Percentiles rank a stretch among this genome's conserved stretches.
These are phyloP conservation scores for Penaeus indicus DNA, from an alignment of 1,140 invertebrate genomes.

Conservation along the genomic window DNA sequence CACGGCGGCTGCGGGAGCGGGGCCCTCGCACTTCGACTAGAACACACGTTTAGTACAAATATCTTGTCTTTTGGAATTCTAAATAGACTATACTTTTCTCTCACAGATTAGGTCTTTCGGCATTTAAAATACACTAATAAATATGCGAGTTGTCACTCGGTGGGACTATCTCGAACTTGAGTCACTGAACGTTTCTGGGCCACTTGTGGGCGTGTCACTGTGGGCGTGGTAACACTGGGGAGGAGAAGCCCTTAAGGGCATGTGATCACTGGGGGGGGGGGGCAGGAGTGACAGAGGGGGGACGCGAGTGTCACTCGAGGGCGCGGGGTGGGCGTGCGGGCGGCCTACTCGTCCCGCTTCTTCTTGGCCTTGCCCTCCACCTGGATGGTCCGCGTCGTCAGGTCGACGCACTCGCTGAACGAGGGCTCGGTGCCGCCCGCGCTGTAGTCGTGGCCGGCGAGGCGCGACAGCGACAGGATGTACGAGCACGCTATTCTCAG, in stretches of 20 bases:
- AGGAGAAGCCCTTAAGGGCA: not conserved
- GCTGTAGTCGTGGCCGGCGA: slow-evolving; percentile 78
- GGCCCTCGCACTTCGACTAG: slow-evolving; percentile 44
- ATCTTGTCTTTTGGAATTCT: slow-evolving; percentile 52
- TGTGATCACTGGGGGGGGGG: too few relatives aligned
- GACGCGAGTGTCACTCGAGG: not conserved
- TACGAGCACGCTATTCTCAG: slow-evolving; percentile 91
- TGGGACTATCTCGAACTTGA: slow-evolving; percentile 26
- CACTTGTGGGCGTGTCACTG: not conserved
- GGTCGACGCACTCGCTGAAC: slow-evolving; percentile 83
- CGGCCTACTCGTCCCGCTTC: slow-evolving; percentile 82
- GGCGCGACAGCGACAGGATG: slow-evolving; percentile 84
- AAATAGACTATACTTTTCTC: slow-evolving; percentile 47
- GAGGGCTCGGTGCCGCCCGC: slow-evolving; percentile 72
- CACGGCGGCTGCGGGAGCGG: not conserved
- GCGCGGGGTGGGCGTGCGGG: not conserved
- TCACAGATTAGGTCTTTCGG: slow-evolving; percentile 4
- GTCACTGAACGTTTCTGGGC: slow-evolving; percentile 3
- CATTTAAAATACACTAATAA: slow-evolving; percentile 47
- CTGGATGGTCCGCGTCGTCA: slow-evolving; percentile 81
- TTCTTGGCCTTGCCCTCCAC: slow-evolving; percentile 90
- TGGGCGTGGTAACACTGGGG: not conserved
- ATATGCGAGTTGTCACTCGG: slow-evolving; percentile 49
- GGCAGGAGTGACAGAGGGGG: not conserved
- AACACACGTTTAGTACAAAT: slow-evolving; percentile 44